Conservation (phyloP, 2,888 invertebrate genomes). For the Eupithecia vulgata region DNA sequence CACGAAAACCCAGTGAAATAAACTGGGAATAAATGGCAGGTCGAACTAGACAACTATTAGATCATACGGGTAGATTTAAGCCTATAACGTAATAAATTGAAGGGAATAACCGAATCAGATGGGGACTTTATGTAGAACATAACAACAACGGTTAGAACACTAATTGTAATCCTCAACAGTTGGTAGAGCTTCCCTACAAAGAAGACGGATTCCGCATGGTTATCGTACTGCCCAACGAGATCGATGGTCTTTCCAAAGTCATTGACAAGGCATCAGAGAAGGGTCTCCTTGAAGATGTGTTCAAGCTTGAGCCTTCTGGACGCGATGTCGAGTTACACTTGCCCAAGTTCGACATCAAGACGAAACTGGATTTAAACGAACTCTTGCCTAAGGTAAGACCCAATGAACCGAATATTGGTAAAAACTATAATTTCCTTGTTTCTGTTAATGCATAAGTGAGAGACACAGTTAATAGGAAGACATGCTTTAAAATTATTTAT, state of each 20-base stretch:
- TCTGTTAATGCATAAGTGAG: not conserved
- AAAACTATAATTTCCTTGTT: not conserved
- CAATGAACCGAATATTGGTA: not conserved
- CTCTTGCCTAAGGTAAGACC: constrained; percentile 59
- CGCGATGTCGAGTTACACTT: constrained; percentile 52
- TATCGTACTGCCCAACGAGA: constrained; percentile 58
- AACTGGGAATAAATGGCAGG: not conserved
- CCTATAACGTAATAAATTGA: not conserved
- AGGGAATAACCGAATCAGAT: not conserved
- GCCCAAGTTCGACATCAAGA: constrained; percentile 64
- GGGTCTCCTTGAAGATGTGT: constrained; percentile 58
- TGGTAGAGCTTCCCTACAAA: constrained; percentile 66
- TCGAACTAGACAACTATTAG: not conserved
- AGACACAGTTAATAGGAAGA: not conserved
- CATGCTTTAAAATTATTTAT: not conserved
- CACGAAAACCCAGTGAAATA: not conserved
- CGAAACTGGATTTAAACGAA: constrained; percentile 53
- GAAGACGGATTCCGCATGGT: constrained; percentile 65
- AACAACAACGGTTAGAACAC: not conserved
- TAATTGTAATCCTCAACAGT: constrained; percentile 44
- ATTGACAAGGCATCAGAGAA: constrained; percentile 55
- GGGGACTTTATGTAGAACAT: not conserved
- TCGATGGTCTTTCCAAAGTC: constrained; percentile 58
- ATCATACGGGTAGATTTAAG: not conserved
- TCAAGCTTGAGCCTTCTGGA: constrained; percentile 48